These are phyloP conservation scores for Podilymbus podiceps DNA, from an alignment of 2,113 vertebrate species.

Conservation along the genomic window DNA sequence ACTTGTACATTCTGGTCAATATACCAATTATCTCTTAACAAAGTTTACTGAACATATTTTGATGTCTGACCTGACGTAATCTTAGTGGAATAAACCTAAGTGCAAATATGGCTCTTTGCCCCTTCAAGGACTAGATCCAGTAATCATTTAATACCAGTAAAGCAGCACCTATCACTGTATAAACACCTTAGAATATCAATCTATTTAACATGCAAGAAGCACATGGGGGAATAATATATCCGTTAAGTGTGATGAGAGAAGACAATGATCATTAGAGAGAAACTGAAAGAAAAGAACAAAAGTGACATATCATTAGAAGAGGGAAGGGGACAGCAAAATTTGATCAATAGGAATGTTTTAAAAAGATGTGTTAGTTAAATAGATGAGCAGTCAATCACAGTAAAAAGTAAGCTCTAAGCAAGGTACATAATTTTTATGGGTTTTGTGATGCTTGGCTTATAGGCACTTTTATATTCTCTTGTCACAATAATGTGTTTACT, in stretches of 20 bases:
- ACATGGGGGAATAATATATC: rapidly evolving
- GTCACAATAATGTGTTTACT: neutral
- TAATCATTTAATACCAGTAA: neutral
- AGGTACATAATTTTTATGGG: neutral
- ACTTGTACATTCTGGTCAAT: neutral
- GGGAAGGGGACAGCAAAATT: neutral
- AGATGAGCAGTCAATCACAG: neutral
- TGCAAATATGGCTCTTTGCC: neutral
- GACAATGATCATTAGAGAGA: neutral
- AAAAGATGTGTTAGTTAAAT: neutral
- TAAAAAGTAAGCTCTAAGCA: neutral
- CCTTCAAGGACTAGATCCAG: neutral
- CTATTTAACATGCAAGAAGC: neutral
- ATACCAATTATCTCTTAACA: neutral
- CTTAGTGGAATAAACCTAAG: neutral
- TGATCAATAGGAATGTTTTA: neutral
- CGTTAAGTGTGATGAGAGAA: neutral
- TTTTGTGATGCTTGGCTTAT: neutral
- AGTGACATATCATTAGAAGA: neutral
- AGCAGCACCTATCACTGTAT: neutral
- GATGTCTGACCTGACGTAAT: neutral
- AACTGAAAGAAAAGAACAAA: neutral
- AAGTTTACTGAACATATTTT: neutral
- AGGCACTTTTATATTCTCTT: constrained; percentile 9
- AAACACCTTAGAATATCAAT: neutral